Conservation (phyloP, 2,888 invertebrate species). For the Augiades crinisus region DNA sequence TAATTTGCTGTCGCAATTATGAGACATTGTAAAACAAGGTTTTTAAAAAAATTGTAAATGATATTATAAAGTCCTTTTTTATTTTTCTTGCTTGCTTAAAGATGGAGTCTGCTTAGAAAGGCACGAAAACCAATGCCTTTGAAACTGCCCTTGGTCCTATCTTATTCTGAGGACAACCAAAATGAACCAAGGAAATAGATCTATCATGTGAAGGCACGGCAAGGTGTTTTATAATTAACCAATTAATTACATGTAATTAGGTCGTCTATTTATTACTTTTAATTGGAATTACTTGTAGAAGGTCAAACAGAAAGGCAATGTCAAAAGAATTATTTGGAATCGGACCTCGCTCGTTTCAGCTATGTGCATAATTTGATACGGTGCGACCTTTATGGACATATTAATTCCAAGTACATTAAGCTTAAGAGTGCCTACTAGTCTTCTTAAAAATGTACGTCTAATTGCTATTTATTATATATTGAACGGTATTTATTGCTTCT, state of each 20-base stretch:
- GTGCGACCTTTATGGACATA: conserved; percentile 1
- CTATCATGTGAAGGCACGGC: no score
- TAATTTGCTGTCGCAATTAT: conserved; percentile 7
- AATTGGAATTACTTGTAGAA: not conserved
- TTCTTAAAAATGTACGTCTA: conserved; percentile 7
- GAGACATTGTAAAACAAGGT: conserved; percentile 7
- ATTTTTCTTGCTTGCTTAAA: no score
- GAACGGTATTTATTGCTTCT: conserved; percentile 1
- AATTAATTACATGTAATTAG: conserved; percentile 8
- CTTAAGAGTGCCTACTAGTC: conserved; percentile 4
- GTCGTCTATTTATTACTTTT: conserved; percentile 1
- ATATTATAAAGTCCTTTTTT: no score
- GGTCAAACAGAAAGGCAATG: conserved; percentile 2
- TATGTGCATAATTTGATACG: conserved; percentile 5
- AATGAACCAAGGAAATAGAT: no score
- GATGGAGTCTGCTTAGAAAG: no score
- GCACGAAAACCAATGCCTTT: no score
- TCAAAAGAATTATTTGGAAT: not conserved
- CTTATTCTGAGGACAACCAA: no score
- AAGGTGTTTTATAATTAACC: not conserved
- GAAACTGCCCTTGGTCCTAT: no score
- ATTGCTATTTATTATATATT: conserved; percentile 2
- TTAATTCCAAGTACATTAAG: conserved; percentile 11
- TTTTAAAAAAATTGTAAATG: no score
- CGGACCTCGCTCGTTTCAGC: not conserved